Evolutionary conservation across 1,140 invertebrate species (phyloP).

Genomic region (Apis cerana): DNA sequence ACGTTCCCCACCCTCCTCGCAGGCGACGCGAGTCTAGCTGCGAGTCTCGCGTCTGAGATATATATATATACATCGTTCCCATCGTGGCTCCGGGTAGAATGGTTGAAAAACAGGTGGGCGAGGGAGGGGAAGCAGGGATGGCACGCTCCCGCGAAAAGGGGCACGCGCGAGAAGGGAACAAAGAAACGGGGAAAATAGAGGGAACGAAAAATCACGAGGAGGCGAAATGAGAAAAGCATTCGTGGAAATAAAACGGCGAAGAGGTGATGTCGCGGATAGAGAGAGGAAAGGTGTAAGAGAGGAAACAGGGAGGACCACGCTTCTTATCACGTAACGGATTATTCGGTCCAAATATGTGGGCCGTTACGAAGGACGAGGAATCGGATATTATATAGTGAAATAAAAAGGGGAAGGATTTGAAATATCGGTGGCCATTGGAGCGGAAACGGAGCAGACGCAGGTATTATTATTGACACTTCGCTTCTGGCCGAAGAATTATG

Average conservation of each 20-base stretch:
- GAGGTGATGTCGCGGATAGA: background rate
- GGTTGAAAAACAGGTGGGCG: background rate
- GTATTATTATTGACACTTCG: conserved; percentile 58
- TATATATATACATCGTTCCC: conserved; percentile 51
- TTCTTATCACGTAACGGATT: conserved; percentile 64
- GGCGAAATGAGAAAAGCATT: conserved; percentile 28
- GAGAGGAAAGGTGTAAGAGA: background rate
- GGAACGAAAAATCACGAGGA: background rate
- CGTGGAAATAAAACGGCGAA: conserved; percentile 1
- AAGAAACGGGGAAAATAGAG: conserved; percentile 26
- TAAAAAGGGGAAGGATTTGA: conserved; percentile 58
- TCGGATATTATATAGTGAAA: conserved; percentile 65
- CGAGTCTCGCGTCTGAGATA: conserved; percentile 33
- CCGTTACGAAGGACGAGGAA: conserved; percentile 57
- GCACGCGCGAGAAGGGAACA: background rate
- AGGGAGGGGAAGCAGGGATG: too few relatives aligned
- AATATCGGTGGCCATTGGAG: conserved; percentile 42
- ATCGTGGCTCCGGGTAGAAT: background rate
- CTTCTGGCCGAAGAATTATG: conserved; percentile 53
- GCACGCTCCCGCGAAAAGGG: too few relatives aligned
- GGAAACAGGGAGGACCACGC: background rate
- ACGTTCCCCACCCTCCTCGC: conserved; percentile 17
- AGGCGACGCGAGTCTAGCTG: conserved; percentile 35
- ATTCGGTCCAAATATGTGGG: conserved; percentile 66
- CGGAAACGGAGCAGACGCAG: conserved; percentile 32